Evolutionary conservation across 2,113 vertebrate species (phyloP).

Genomic region (Cinclus mexicanus): DNA sequence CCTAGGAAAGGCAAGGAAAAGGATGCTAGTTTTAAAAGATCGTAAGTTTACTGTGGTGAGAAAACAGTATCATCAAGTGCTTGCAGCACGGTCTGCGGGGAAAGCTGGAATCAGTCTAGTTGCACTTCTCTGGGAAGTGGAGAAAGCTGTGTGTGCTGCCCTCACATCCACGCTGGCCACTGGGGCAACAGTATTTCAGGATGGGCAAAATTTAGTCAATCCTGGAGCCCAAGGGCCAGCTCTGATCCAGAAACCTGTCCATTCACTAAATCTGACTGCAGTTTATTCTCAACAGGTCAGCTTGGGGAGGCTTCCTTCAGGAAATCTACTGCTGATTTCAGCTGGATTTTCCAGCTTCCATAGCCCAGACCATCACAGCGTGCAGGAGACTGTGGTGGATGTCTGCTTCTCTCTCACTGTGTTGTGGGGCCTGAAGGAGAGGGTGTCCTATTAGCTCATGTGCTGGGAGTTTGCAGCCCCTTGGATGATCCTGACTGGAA

Average conservation of each 20-base stretch:
- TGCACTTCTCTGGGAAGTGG: not conserved
- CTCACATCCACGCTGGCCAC: not conserved
- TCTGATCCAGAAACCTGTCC: slow-evolving; percentile 4
- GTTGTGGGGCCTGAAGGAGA: not conserved
- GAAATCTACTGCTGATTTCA: not conserved
- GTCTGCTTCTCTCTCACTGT: not conserved
- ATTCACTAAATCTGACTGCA: not conserved
- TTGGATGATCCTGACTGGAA: slow-evolving; percentile 21
- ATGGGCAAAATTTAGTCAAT: not conserved
- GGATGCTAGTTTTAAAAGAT: not conserved
- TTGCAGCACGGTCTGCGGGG: not conserved
- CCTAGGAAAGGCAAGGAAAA: not conserved
- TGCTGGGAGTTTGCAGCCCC: not conserved
- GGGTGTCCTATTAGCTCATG: not conserved
- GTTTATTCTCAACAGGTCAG: not conserved
- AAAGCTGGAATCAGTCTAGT: not conserved
- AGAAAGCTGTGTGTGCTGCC: not conserved
- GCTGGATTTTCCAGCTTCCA: not conserved
- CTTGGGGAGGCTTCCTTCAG: not conserved
- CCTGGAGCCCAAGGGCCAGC: not conserved
- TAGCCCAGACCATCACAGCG: not conserved
- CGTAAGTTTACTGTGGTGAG: not conserved
- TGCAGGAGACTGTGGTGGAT: not conserved
- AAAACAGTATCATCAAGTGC: not conserved
- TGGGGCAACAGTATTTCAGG: not conserved